These are phyloP conservation scores for Eutrigla gurnardus DNA, from an alignment of 2,797 vertebrate genomes.

Conservation along the genomic window DNA sequence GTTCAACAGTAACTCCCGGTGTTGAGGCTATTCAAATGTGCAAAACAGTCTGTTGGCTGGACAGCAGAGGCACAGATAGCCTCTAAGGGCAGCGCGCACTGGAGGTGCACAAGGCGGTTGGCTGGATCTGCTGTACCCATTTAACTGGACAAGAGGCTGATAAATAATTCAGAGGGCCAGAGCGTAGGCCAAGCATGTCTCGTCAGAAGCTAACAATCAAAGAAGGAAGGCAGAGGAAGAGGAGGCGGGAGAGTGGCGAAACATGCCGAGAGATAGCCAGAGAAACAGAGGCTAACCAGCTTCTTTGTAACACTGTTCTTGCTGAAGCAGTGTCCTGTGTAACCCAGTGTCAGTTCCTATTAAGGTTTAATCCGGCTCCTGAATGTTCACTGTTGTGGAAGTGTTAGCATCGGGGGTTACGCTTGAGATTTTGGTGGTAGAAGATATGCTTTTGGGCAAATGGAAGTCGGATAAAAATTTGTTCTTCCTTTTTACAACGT, in stretches of 20 bases:
- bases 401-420: slow-evolving; percentile 41
- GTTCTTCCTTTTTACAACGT: neutral
- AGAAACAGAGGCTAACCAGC: slow-evolving; percentile 63
- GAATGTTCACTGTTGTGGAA: slow-evolving; percentile 55
- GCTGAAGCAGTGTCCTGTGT: slow-evolving; percentile 53
- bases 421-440: slow-evolving; percentile 53
- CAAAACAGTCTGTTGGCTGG: slow-evolving; percentile 65
- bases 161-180: slow-evolving; percentile 81
- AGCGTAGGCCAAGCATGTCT: slow-evolving; percentile 72
- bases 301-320: slow-evolving; percentile 41
- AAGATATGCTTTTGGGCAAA: slow-evolving; percentile 42
- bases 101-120: slow-evolving; percentile 60
- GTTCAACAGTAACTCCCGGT: slow-evolving; percentile 25
- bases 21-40: slow-evolving; percentile 44
- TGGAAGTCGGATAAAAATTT: slow-evolving; percentile 35
- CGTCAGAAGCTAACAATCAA: slow-evolving; percentile 75
- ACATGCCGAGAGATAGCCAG: slow-evolving; percentile 56
- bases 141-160: slow-evolving; percentile 81
- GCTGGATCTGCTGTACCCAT: slow-evolving; percentile 72
- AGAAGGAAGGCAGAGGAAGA: slow-evolving; percentile 41
- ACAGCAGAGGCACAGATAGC: slow-evolving; percentile 57
- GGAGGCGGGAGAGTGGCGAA: slow-evolving; percentile 32
- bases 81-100: slow-evolving; percentile 54
- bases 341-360: slow-evolving; percentile 54
- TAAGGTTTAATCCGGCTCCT: slow-evolving; percentile 61